Evolutionary conservation across 1,140 invertebrate genomes (phyloP).

Genomic region (Amyelois transitella): DNA sequence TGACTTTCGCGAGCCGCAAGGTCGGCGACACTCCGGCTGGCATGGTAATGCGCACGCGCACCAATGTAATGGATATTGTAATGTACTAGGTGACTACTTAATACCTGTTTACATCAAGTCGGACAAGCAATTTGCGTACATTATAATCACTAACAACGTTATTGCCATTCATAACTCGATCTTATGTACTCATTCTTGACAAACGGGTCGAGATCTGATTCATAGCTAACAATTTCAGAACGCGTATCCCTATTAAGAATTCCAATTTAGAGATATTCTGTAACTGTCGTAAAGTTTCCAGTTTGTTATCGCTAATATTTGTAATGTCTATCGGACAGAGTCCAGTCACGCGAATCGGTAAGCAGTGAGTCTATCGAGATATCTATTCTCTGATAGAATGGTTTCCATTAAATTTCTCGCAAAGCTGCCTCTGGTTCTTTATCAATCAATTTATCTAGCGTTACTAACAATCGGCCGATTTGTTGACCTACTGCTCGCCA

Average conservation of each 20-base stretch:
- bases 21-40: slow-evolving; percentile 56
- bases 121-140: slow-evolving; percentile 2
- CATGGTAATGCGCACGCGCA: slow-evolving; percentile 1
- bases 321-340: background rate
- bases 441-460: slow-evolving; percentile 65
- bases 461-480: slow-evolving; percentile 36
- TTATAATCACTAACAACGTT: slow-evolving; percentile 3
- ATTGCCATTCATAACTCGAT: background rate
- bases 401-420: slow-evolving; percentile 62
- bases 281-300: background rate
- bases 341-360: background rate
- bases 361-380: slow-evolving; percentile 30
- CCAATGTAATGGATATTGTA: slow-evolving; percentile 1
- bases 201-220: background rate
- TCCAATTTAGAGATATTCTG: background rate
- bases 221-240: background rate
- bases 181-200: background rate
- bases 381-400: slow-evolving; percentile 41
- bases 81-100: background rate
- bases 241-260: background rate
- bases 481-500: slow-evolving; percentile 49
- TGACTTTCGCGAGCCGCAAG: slow-evolving; percentile 48
- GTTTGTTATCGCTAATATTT: background rate
- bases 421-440: slow-evolving; percentile 46
- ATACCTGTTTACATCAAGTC: background rate